Base-by-base conservation (phyloP, 2,113 vertebrate species). In the Apistogramma diplotaenia region DNA sequence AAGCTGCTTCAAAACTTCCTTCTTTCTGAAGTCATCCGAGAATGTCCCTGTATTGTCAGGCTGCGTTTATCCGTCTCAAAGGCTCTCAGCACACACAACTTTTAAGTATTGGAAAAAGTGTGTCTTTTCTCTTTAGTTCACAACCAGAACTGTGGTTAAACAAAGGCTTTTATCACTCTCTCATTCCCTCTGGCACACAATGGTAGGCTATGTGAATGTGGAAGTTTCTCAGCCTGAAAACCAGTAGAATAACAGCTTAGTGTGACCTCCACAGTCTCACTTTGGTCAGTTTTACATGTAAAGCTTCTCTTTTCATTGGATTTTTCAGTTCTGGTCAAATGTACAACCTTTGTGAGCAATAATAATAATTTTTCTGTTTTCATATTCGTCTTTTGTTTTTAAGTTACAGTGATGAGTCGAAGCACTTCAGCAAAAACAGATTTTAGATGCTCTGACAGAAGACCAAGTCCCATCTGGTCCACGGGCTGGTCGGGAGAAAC, bases 1-100 rank as follows among this genome's bases (percentile, higher is more conserved):
- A 84, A 81, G 79, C 76, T 82, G 59, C 58, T 29, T 73, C 19
- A 16, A 31, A 67, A 79, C 57, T 62, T 67, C 57, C 12, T 46
- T 72, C 40, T 51, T 3, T 2, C 21, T 76, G 25, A 65, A 86
- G 25, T 75, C 76, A 9, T 15, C 54, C 54, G 31, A 6, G 57
- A 40, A 33, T n/a, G 62, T 43, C 62, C 51, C 61, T 43, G 35
- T 10, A 6, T 71, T 83, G 77, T 78, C 77, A 81, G 23, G 53
- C 73, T 53, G 49, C 80, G 57, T 86, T 85, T 46, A 43, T 37
- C 23, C 21, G 27, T 73, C 57, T 78, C 18, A 12, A 19, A 10
- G 43, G 1, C 37, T 55, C 59, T 10, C 19, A 23, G 35, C 35
- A 27, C 21, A 10, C 15, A 18, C 46, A 77, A 54, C 62, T 56